These are phyloP conservation scores for Danio albolineatus DNA, from an alignment of 2,797 vertebrate species.

Conservation along the genomic window DNA sequence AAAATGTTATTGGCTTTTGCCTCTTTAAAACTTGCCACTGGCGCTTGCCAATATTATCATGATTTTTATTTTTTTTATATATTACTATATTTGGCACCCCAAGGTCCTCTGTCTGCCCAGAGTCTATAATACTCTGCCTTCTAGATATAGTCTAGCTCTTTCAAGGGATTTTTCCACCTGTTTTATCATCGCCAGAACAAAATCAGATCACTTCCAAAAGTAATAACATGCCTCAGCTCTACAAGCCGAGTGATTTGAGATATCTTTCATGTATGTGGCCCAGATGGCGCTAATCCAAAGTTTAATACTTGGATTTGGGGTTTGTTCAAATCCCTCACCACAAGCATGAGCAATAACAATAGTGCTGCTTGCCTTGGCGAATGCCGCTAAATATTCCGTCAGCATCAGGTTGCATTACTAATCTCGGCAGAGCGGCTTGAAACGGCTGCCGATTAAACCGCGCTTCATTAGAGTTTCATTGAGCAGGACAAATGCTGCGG, in stretches of 20 bases:
- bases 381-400: conserved; percentile 1
- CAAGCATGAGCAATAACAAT: neutral
- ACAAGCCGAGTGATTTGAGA: neutral
- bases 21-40: neutral
- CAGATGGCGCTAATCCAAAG: neutral
- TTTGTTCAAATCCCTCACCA: neutral
- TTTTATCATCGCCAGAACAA: neutral
- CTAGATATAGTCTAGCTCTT: conserved; percentile 1
- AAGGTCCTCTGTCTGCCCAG: neutral
- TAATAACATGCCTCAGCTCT: neutral
- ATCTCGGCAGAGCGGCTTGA: conserved; percentile 31
- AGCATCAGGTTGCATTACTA: conserved; percentile 15
- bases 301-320: conserved; percentile 1
- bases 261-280: neutral
- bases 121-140: conserved; percentile 9
- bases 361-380: neutral
- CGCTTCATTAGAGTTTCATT: conserved; percentile 39
- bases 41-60: neutral
- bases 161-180: conserved; percentile 11
- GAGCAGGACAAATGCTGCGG: conserved; percentile 34
- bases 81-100: neutral
- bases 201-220: conserved; percentile 30
- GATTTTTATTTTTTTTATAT: neutral
- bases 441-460: neutral
- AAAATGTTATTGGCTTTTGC: neutral